phyloP scores from a whole-genome alignment of 2,113 vertebrate species.

The Otus sunia region DNA sequence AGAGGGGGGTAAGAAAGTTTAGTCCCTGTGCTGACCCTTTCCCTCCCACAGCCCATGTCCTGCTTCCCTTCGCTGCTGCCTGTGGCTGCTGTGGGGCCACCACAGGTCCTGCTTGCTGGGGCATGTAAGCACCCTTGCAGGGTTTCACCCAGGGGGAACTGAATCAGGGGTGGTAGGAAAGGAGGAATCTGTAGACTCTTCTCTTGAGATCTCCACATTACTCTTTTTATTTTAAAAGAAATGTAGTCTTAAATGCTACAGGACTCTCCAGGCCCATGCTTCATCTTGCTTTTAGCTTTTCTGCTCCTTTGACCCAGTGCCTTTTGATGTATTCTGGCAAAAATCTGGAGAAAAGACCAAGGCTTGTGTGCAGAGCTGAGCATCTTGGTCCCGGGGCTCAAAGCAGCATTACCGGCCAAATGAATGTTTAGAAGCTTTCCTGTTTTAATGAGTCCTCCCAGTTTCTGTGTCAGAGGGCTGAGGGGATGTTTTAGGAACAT shows the following conservation, averaged over 20 bases:
- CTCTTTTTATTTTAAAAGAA: not conserved
- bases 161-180: not conserved
- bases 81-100: accelerated
- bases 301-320: not conserved
- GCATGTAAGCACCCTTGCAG: not conserved
- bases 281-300: not conserved
- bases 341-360: not conserved
- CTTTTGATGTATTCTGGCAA: not conserved
- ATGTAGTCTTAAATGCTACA: not conserved
- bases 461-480: not conserved
- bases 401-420: not conserved
- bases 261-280: not conserved
- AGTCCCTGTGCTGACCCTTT: not conserved
- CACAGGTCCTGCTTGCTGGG: not conserved
- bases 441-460: not conserved
- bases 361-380: not conserved
- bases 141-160: not conserved
- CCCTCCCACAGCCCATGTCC: not conserved
- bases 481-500: slow-evolving; percentile 17
- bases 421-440: not conserved
- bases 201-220: not conserved
- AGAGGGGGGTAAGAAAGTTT: not conserved
- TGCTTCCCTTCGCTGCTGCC: not conserved
- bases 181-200: not conserved
- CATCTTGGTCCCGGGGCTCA: not conserved